phyloP scores from a whole-genome alignment of 1,140 invertebrate genomes.

The Frieseomelitta varia region DNA sequence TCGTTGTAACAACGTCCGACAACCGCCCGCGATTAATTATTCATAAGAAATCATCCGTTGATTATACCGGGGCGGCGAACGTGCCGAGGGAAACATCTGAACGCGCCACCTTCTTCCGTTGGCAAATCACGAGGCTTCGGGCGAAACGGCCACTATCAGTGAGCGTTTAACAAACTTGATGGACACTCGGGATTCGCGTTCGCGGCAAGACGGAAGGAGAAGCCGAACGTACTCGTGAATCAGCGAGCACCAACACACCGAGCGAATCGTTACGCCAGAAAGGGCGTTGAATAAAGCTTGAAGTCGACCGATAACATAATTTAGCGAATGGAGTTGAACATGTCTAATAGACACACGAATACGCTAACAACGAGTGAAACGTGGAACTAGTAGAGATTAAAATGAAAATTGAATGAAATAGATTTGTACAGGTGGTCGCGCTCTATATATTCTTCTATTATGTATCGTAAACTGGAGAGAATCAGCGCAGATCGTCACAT shows the following conservation, averaged over 20 bases:
- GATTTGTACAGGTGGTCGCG: no score
- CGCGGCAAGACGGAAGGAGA: constrained; percentile 54
- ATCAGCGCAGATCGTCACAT: no score
- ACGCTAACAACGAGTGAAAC: background rate
- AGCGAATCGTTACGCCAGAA: constrained; percentile 53
- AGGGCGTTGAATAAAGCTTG: constrained; percentile 56
- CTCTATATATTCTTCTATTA: no score
- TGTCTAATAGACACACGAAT: background rate
- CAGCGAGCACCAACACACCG: constrained; percentile 34
- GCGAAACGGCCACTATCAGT: constrained; percentile 48
- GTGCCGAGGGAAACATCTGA: constrained; percentile 18
- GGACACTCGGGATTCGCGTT: constrained; percentile 68
- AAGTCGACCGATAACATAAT: constrained; percentile 22
- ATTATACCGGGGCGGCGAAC: constrained; percentile 10
- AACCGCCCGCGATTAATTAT: constrained; percentile 26
- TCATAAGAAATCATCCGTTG: constrained; percentile 29
- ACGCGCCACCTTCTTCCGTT: constrained; percentile 31
- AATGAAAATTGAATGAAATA: background rate
- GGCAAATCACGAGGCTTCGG: constrained; percentile 52
- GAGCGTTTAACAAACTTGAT: constrained; percentile 64
- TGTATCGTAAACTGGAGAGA: no score
- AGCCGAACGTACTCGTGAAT: constrained; percentile 52
- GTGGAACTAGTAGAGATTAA: background rate
- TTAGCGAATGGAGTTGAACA: background rate
- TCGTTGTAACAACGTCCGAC: constrained; percentile 18